Conservation (phyloP, 2,888 invertebrate species). For the Thysanoteuthis rhombus region DNA sequence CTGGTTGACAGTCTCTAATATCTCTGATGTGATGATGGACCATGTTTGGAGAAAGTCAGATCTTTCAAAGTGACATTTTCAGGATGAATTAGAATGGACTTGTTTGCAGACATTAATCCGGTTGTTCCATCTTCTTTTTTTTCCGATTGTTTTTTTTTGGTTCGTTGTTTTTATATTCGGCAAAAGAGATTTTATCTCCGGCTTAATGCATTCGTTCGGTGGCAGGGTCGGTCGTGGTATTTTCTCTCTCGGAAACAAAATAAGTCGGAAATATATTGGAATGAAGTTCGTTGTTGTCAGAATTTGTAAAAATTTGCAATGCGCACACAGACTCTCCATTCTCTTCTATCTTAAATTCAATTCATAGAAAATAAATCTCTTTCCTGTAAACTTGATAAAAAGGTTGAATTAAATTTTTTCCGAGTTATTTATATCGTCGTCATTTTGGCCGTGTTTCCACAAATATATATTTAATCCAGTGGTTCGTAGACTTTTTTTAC, state of each 20-base stretch:
- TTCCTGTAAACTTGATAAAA: not conserved
- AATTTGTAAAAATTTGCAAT: not conserved
- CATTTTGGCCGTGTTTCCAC: not conserved
- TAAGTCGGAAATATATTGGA: not conserved
- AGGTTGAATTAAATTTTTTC: not conserved
- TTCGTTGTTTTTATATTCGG: not conserved
- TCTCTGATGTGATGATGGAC: too few species aligned
- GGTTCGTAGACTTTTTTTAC: too few species aligned
- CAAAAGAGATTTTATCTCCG: not conserved
- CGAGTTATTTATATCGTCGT: not conserved
- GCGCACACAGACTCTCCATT: too few species aligned
- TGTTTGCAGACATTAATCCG: too few species aligned
- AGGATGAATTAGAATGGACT: constrained; percentile 12
- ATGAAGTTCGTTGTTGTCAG: not conserved
- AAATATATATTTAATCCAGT: not conserved
- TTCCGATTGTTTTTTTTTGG: not conserved
- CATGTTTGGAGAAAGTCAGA: not conserved
- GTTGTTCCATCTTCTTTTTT: not conserved
- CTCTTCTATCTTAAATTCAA: not conserved
- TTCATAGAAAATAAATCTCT: not conserved
- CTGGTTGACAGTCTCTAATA: too few species aligned
- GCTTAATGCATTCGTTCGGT: not conserved
- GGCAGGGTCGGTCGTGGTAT: too few species aligned
- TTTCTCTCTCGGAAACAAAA: not conserved
- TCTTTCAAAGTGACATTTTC: not conserved